Base-by-base conservation (phyloP, 2,797 vertebrate genomes). In the Notolepis coatsorum region DNA sequence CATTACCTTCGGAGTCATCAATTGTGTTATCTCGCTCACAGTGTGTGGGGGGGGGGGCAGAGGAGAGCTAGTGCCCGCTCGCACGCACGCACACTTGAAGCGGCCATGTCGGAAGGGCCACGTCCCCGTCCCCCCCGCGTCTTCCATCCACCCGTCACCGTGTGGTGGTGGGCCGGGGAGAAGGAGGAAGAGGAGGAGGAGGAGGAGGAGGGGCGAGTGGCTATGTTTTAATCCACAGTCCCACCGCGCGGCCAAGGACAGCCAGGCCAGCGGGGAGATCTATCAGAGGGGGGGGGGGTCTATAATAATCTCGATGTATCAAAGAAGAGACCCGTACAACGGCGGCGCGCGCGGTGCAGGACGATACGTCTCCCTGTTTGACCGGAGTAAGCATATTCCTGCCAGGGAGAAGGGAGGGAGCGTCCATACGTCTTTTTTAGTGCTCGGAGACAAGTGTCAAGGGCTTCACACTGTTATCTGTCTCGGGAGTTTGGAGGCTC, bases 161-260 rank as follows among this genome's bases (percentile, higher is more conserved):
- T 57, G n/a, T n/a, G n/a, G 41, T n/a, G n/a, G n/a, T n/a, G n/a
- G n/a, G n/a, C n/a, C n/a, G n/a, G n/a, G n/a, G n/a, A n/a, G n/a
- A n/a, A n/a, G n/a, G n/a, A n/a, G n/a, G n/a, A n/a, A n/a, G n/a
- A n/a, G n/a, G n/a, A n/a, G n/a, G 46, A 2, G 20, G 54, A n/a
- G n/a, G n/a, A n/a, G n/a, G n/a, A n/a, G n/a, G 70, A 38, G 20
- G 87, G 89, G 76, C 75, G 83, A 83, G 87, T 78, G 91, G 92
- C 80, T 84, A 89, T 88, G 89, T 92, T 93, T 93, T 93, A 93
- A 94, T 94, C 91, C 88, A 68, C 86, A 87, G 87, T 92, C 92
- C 92, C 86, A 76, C 85, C 81, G 79, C n/a, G n/a, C 75, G 82
- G 91, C 91, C 92, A 92, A 88, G 92, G 89, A 79, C 85, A 81